These are phyloP conservation scores for Cephus sareptanus DNA, from an alignment of 2,888 invertebrate species.

Conservation along the genomic window DNA sequence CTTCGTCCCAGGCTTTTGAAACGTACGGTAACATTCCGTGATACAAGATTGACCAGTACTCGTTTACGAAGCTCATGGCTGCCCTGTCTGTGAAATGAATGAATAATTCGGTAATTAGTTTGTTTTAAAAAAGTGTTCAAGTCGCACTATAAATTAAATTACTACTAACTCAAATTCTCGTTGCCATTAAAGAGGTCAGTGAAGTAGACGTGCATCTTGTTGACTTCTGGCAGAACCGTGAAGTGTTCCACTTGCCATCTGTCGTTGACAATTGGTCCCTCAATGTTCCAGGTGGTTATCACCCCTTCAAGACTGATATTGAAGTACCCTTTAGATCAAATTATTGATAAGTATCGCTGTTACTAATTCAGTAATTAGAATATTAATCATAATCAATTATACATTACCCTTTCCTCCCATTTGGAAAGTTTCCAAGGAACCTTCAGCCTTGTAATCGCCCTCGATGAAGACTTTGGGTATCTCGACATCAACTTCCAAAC, in stretches of 20 bases:
- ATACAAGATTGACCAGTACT: conserved; percentile 73
- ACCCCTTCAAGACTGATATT: conserved; percentile 56
- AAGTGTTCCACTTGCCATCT: conserved; percentile 67
- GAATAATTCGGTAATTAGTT: not conserved
- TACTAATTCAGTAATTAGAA: conserved; percentile 22
- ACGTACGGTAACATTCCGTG: conserved; percentile 70
- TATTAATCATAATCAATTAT: not conserved
- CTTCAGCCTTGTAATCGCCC: conserved; percentile 73
- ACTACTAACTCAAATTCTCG: conserved; percentile 73
- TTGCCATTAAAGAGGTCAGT: conserved; percentile 73
- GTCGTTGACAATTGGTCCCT: conserved; percentile 53
- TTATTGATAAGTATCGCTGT: not conserved
- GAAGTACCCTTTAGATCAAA: conserved; percentile 47
- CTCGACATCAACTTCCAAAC: conserved; percentile 71
- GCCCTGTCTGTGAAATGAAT: conserved; percentile 66
- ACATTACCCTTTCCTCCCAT: conserved; percentile 74
- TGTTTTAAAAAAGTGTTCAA: not conserved
- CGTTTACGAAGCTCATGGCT: conserved; percentile 70
- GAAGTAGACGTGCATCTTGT: conserved; percentile 72
- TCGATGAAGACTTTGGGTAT: conserved; percentile 70
- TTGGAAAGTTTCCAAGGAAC: conserved; percentile 72
- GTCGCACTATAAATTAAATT: not conserved
- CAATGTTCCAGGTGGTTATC: conserved; percentile 45
- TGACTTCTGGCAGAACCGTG: conserved; percentile 74
- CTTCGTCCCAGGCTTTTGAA: conserved; percentile 70